phyloP scores from a whole-genome alignment of 2,113 vertebrate species.

The Scartelaos histophorus region DNA sequence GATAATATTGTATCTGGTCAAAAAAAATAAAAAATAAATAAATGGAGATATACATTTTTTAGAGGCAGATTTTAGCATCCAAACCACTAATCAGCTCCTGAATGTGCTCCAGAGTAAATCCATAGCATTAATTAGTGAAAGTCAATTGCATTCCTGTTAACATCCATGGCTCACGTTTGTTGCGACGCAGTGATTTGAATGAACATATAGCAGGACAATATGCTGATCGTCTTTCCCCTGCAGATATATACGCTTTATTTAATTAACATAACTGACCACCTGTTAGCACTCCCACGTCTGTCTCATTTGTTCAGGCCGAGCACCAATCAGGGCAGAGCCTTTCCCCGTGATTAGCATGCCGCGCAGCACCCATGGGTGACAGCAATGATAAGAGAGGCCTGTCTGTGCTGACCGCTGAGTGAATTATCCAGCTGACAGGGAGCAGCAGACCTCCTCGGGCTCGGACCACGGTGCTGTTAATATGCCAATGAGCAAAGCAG shows the following conservation, averaged over 20 bases:
- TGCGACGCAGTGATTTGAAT: conserved; percentile 7
- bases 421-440: conserved; percentile 73
- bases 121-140: background rate
- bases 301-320: conserved; percentile 37
- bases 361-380: conserved; percentile 44
- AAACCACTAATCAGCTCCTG: background rate
- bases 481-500: conserved; percentile 66
- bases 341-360: conserved; percentile 59
- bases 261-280: conserved; percentile 29
- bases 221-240: background rate
- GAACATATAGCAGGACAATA: background rate
- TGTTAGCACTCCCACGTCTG: conserved; percentile 21
- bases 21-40: too few relatives aligned
- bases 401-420: conserved; percentile 69
- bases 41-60: too few relatives aligned
- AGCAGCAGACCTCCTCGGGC: conserved; percentile 57
- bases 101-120: background rate
- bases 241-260: background rate
- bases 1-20: too few relatives aligned
- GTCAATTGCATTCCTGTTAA: background rate
- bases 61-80: background rate
- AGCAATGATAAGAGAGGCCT: conserved; percentile 70
- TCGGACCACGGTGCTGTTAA: conserved; percentile 67
- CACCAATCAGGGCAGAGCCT: conserved; percentile 37
- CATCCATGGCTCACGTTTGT: conserved; percentile 1